Evolutionary conservation across 2,888 invertebrate species (phyloP), one percentile per base, ranked within the genome.

Genomic region (Ophion obscuratus): DNA sequence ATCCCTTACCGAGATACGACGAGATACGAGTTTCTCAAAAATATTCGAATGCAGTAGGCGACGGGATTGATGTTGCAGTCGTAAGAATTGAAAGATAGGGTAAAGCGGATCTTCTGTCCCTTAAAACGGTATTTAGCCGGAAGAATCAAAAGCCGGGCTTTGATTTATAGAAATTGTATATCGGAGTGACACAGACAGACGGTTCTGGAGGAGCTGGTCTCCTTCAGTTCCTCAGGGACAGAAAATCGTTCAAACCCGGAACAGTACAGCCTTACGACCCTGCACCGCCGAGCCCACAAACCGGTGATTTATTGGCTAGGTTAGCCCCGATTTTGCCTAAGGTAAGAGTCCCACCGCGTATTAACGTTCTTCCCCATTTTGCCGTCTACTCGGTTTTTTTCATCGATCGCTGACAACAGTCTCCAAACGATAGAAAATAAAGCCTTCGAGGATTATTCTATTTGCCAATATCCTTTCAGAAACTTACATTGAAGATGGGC

Each of bases 241-340:
- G 92, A 90, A 93, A 91, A 89, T 92, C 93, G 24, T 87, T 91
- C 81, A 87, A 90, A 81, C 85, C 90, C 75, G 71, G 80, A 71
- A 85, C 88, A 62, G 75, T 89, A 87, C 78, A 88, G 70, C 77
- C 71, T 88, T 27, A 81, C 85, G 64, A 75, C 85, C 83, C 88
- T 20, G 87, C 90, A 83, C 82, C 88, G 80, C 79, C 88, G 67
- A 85, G 84, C n/a, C 87, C 91, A 59, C 87, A 91, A 47, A 89
- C 89, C 70, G 87, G 88, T 82, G 89, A 93, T 87, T 80, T 94
- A n/a, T 88, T 95, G 80, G 90, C 92, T 83, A 95, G 96, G 92
- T 94, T 97, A 86, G 96, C 97, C 31, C 97, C 97, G 40, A 95
- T 97, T 87, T 96, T 97, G 95, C 97, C 97, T 94, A 97, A 97